Conservation (phyloP, 2,113 vertebrate genomes). For the Ceratotherium simum region DNA sequence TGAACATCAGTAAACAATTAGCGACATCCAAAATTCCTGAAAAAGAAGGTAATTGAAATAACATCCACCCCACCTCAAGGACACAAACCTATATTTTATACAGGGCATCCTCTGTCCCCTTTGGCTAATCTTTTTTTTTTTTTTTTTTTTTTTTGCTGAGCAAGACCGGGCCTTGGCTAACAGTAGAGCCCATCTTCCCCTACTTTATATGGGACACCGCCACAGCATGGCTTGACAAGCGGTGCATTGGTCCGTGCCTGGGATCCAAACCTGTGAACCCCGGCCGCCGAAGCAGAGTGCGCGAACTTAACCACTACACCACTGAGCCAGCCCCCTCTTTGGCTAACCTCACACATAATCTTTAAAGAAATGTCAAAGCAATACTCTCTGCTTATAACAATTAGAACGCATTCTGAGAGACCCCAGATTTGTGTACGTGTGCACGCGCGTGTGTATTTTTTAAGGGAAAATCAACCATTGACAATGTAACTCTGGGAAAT, state of each 20-base stretch:
- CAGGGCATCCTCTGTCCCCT: slow-evolving; percentile 8
- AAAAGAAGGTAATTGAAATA: slow-evolving; percentile 76
- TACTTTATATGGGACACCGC: too few species aligned
- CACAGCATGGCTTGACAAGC: too few species aligned
- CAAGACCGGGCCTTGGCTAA: too few species aligned
- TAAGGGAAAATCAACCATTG: slow-evolving; percentile 44
- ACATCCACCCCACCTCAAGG: slow-evolving; percentile 26
- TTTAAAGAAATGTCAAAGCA: slow-evolving; percentile 69
- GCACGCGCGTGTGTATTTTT: not conserved
- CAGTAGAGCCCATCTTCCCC: too few species aligned
- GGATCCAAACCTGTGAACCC: too few species aligned
- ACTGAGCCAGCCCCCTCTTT: not conserved
- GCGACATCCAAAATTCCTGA: slow-evolving; percentile 57
- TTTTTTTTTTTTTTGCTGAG: too few species aligned
- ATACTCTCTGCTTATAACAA: slow-evolving; percentile 24
- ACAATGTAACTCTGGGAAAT: slow-evolving; percentile 6
- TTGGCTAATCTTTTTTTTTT: not conserved
- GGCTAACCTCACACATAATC: slow-evolving; percentile 17
- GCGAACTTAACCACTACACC: too few species aligned
- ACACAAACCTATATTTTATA: slow-evolving; percentile 58
- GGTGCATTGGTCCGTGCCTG: too few species aligned
- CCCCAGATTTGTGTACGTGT: rapidly evolving
- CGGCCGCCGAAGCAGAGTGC: too few species aligned
- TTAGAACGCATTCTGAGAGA: slow-evolving; percentile 17
- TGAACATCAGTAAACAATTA: slow-evolving; percentile 78